Base-by-base conservation (phyloP, 2,113 vertebrate genomes). In the Dicaeum eximium region DNA sequence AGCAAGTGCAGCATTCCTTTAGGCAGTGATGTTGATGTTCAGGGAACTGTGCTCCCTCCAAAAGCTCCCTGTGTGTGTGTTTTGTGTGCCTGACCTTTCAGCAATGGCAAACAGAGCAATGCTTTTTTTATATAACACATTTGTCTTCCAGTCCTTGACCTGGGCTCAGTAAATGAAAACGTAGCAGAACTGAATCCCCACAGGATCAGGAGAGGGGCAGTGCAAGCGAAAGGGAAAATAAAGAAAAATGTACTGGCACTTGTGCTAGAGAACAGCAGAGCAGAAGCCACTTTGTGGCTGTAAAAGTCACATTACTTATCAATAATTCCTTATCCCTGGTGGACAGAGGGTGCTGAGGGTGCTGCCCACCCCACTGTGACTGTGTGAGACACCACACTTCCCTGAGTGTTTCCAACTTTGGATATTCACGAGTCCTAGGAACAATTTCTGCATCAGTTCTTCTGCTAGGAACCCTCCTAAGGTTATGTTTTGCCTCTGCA, bases 61-160 rank as follows among this genome's bases (percentile, higher is more conserved):
- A 25, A 70, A 89, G 67, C 47, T 54, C 53, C 44, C n/a, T 10
- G 23, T 11, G 31, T 27, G 30, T 85, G 5, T 70, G 9, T 60
- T 91, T 66, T 74, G 57, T 72, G 51, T 28, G 6, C 60, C 73
- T 92, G 67, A 87, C 70, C 80, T 95, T 95, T 62, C 19, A 77
- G 57, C 67, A 65, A 15, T 69, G 67, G 54, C 77, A 80, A 90
- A 65, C 9, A 62, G 44, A 90, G 66, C 62, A 67, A 53, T 0
- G 0, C 18, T 7, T 64, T 44, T 90, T 73, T 45, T 74, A 31
- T 70, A 67, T 60, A 71, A 64, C 47, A 42, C n/a, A 14, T 94
- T 86, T 80, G 22, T 96, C 79, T 93, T 44, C 10, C 33, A 54
- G 57, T 64, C 90, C 75, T 95, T 94, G 91, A 90, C 90, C 86